Evolutionary conservation across 1,140 invertebrate genomes (phyloP).

Genomic region (Chionoecetes opilio): DNA sequence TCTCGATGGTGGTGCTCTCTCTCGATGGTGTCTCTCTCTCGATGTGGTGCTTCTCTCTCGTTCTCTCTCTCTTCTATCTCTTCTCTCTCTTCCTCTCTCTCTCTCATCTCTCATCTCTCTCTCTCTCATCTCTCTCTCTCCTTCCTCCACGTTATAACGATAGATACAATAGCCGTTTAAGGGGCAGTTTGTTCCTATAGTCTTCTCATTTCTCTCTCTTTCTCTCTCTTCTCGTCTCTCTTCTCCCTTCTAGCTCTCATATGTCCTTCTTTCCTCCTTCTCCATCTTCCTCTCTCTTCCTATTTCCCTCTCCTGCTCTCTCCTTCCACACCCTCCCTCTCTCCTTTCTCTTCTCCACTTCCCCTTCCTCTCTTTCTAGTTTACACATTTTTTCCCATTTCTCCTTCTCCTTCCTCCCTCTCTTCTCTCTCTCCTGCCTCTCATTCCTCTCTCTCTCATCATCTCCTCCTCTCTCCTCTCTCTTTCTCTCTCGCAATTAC

Average conservation of each 20-base stretch:
- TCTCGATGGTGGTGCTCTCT: too few species aligned
- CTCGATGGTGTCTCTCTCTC: too few species aligned
- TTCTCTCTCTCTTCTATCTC: not conserved
- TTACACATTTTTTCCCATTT: too few species aligned
- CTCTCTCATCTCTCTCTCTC: slow-evolving; percentile 25
- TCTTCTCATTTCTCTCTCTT: not conserved
- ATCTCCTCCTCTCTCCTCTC: not conserved
- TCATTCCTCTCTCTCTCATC: not conserved
- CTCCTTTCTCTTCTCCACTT: not conserved
- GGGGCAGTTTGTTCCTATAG: slow-evolving; percentile 7
- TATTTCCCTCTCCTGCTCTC: not conserved
- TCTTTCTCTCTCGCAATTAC: not conserved
- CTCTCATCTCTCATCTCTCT: slow-evolving; percentile 27
- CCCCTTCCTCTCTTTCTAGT: not conserved
- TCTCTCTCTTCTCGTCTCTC: not conserved
- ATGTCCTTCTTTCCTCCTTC: not conserved
- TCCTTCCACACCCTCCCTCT: not conserved
- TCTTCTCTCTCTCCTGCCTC: not conserved
- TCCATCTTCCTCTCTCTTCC: not conserved
- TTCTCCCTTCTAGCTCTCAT: not conserved
- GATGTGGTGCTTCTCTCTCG: not conserved
- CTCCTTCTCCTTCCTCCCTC: not conserved
- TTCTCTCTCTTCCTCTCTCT: slow-evolving; percentile 5
- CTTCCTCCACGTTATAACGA: not conserved
- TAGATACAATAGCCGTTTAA: not conserved